Evolutionary conservation across 2,797 vertebrate genomes (phyloP).

Genomic region (Syngnathus rostellatus): DNA sequence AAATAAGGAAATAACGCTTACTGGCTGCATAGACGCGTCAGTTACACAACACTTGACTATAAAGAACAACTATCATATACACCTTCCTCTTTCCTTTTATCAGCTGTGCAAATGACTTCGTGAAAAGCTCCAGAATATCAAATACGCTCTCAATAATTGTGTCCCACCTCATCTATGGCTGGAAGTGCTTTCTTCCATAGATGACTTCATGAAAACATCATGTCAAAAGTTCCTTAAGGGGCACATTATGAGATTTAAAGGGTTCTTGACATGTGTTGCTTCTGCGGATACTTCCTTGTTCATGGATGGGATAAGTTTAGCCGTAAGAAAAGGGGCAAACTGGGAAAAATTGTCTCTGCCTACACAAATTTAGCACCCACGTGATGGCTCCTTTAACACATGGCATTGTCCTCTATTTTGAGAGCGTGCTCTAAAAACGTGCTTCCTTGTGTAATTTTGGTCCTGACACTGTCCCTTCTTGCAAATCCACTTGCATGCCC

Average conservation of each 20-base stretch:
- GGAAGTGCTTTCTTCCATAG: not conserved
- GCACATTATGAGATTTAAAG: not conserved
- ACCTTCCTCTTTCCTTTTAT: not conserved
- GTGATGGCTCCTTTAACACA: slow-evolving; percentile 35
- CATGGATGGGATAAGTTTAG: not conserved
- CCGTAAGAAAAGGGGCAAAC: not conserved
- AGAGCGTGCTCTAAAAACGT: slow-evolving; percentile 35
- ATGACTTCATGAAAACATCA: not conserved
- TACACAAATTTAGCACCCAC: slow-evolving; percentile 43
- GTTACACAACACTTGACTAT: not conserved
- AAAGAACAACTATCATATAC: not conserved
- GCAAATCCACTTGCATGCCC: slow-evolving; percentile 7
- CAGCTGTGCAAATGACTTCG: slow-evolving; percentile 1
- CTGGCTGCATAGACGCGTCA: not conserved
- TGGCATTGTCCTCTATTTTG: slow-evolving; percentile 29
- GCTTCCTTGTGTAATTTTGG: slow-evolving; percentile 42
- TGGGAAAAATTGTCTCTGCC: not conserved
- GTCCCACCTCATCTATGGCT: not conserved
- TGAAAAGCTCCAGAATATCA: too few relatives aligned
- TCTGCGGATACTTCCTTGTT: not conserved
- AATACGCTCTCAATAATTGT: not conserved
- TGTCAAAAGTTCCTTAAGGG: not conserved
- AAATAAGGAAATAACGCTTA: not conserved
- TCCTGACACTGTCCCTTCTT: slow-evolving; percentile 53
- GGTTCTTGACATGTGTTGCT: not conserved